These are phyloP conservation scores for Saguinus midas DNA, from an alignment of 2,113 vertebrate genomes.

Conservation along the genomic window DNA sequence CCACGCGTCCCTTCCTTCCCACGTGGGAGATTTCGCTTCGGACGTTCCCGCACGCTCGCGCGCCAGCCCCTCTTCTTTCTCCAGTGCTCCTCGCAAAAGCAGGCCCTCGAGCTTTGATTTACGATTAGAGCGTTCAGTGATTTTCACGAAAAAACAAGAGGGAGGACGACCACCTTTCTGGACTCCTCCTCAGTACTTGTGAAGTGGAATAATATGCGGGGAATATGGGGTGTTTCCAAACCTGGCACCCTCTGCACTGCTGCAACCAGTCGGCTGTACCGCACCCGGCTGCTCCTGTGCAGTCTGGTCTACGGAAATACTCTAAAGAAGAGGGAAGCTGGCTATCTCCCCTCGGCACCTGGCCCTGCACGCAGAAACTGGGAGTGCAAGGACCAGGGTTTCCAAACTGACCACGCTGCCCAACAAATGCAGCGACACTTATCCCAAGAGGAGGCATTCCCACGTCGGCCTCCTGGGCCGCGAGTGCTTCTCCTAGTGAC, in stretches of 20 bases:
- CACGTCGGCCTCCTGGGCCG: fast-evolving
- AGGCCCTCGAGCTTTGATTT: background rate
- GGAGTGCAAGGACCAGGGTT: fast-evolving
- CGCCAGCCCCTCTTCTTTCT: background rate
- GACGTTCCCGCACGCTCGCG: too few species aligned
- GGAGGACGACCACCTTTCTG: background rate
- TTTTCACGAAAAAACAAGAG: background rate
- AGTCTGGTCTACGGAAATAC: background rate
- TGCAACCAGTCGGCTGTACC: background rate
- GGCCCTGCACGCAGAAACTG: background rate
- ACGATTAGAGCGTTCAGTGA: background rate
- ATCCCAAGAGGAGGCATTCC: too few species aligned
- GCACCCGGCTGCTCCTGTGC: background rate
- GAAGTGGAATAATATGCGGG: background rate
- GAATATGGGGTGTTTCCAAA: background rate
- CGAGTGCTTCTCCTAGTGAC: background rate
- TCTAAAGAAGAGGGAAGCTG: background rate
- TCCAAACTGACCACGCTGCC: background rate
- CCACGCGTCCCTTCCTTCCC: background rate
- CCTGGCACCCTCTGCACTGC: background rate
- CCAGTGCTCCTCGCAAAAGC: too few species aligned
- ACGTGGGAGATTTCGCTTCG: background rate
- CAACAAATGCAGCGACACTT: fast-evolving
- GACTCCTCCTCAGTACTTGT: background rate
- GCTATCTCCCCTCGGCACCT: fast-evolving